Evolutionary conservation across 2,797 vertebrate species (phyloP), one percentile per base, ranked within the genome.

Genomic region (Synaphobranchus kaupii): DNA sequence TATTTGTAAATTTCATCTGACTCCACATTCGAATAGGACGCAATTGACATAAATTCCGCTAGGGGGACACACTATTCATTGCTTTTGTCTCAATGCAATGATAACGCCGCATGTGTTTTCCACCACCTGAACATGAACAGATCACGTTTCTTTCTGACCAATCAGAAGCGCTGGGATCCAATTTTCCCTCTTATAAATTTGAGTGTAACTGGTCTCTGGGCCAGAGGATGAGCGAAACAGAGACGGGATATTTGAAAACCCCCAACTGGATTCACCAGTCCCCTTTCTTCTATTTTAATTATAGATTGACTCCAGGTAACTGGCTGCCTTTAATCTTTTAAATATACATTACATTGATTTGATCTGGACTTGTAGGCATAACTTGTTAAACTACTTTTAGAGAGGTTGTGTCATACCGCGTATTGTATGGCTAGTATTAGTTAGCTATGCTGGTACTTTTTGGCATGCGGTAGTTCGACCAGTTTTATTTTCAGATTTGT

Each of bases 191-290:
- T 90, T 95, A 97, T 96, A 96, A 96, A 95, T 90, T 4, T 8
- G 44, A 83, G 87, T 5, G 73, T 39, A 39, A 39, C 0, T 0
- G 3, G 2, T 0, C 0, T 54, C 10, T 5, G 88, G 52, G 93
- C 89, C 89, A 91, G 93, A 96, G 94, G 89, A 97, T 96, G 95
- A 95, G 93, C 94, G 89, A 93, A 73, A 52, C 88, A 92, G 90
- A 76, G 87, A 83, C 17, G 50, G 87, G 0, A 0, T 7, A 88
- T 22, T 85, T 73, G 13, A 47, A 73, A 22, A 87, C 83, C 50
- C 89, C 47, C 90, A 87, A 92, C 66, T 91, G 96, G 96, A 95
- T 91, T 90, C 81, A 88, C 84, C 92, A 78, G 95, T 95, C 94
- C 92, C 92, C 88, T 90, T 93, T 92, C 90, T 93, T 92, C 91